Conservation (phyloP, 2,113 vertebrate species). For the Neopipo cinnamomea region DNA sequence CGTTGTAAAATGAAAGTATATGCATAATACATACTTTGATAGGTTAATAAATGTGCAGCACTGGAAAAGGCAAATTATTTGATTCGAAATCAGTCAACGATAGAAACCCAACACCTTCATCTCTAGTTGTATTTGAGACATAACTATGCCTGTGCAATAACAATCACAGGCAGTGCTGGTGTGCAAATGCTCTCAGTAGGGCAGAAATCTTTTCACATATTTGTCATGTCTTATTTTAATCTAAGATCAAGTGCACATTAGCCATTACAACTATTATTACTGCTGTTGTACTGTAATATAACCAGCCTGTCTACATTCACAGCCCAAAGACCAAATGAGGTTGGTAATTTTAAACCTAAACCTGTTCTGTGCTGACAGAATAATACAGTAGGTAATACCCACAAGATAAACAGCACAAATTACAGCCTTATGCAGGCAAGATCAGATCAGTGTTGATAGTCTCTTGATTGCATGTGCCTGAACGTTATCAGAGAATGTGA, state of each 20-base stretch:
- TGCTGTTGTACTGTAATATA: background rate
- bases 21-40: background rate
- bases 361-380: background rate
- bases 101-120: background rate
- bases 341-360: background rate
- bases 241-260: background rate
- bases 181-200: background rate
- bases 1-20: background rate
- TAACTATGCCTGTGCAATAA: background rate
- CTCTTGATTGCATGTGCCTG: background rate
- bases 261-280: background rate
- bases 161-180: background rate
- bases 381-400: background rate
- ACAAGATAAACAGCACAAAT: background rate
- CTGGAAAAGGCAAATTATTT: background rate
- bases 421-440: background rate
- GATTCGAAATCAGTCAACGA: background rate
- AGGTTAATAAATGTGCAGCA: background rate
- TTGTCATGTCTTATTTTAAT: background rate
- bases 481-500: background rate
- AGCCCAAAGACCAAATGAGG: background rate
- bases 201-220: background rate
- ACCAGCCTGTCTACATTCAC: background rate
- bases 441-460: background rate
- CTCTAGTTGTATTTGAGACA: background rate